Evolutionary conservation across 2,888 invertebrate genomes (phyloP).

Genomic region (Himalopsyche kuldschensis): DNA sequence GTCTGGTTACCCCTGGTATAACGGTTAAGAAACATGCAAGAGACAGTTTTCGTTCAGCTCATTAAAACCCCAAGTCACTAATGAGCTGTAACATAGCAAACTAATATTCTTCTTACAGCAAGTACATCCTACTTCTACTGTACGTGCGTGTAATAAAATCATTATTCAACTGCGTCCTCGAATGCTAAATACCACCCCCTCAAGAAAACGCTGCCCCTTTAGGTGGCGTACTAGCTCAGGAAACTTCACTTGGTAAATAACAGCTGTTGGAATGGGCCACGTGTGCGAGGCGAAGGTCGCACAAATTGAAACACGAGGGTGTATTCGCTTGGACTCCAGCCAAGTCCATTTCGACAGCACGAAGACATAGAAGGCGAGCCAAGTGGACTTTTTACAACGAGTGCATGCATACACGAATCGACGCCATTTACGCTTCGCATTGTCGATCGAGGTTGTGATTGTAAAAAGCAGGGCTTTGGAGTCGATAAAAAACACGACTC

Average conservation of each 20-base stretch:
- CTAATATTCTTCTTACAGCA: no score
- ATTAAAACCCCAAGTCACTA: no score
- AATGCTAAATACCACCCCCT: not conserved
- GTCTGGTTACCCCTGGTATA: no score
- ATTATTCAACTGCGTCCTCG: not conserved
- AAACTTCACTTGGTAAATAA: not conserved
- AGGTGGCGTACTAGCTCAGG: not conserved
- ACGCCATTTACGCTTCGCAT: no score
- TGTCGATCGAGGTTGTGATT: no score
- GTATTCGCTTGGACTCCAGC: not conserved
- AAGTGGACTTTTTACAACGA: not conserved
- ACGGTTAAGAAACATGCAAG: no score
- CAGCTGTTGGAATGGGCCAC: not conserved
- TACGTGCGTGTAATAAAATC: not conserved
- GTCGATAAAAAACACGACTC: no score
- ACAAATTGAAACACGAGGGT: not conserved
- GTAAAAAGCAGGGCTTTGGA: no score
- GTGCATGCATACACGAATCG: no score
- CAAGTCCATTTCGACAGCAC: not conserved
- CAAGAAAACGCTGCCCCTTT: not conserved
- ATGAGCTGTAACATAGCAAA: no score
- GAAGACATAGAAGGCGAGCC: not conserved
- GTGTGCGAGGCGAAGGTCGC: not conserved
- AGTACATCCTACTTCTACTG: no score
- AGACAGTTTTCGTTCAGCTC: no score